A percentile compares a stretch with the other conserved stretches of the same genome.
Conservation (phyloP, 2,113 vertebrate species). For the Peromyscus californicus region DNA sequence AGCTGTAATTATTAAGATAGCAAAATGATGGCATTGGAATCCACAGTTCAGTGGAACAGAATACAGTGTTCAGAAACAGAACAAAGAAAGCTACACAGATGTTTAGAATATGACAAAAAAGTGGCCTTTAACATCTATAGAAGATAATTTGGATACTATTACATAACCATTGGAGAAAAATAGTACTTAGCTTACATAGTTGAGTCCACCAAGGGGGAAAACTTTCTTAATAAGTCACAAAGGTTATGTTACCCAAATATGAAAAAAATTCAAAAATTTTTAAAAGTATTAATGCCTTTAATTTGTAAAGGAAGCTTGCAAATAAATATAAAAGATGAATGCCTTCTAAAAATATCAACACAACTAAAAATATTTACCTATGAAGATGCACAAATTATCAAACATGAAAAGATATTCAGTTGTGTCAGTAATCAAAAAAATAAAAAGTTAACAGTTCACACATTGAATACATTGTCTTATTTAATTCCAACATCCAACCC, state of each 20-base stretch:
- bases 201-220: not conserved
- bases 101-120: constrained; percentile 25
- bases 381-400: not conserved
- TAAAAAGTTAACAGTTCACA: not conserved
- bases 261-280: not conserved
- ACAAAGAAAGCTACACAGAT: constrained; percentile 16
- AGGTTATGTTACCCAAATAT: not conserved
- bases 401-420: not conserved
- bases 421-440: not conserved
- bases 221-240: not conserved
- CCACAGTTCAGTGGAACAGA: not conserved
- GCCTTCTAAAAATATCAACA: not conserved
- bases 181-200: not conserved
- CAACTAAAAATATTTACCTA: not conserved
- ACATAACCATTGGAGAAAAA: not conserved
- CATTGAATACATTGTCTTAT: not conserved
- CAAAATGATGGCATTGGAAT: not conserved
- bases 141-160: constrained; percentile 1
- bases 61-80: not conserved
- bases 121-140: not conserved
- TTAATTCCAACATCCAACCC: not conserved
- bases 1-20: constrained; percentile 30
- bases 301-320: not conserved
- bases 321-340: constrained; percentile 1
- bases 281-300: not conserved